phyloP scores from a whole-genome alignment of 2,113 vertebrate species.

The Zootoca vivipara region DNA sequence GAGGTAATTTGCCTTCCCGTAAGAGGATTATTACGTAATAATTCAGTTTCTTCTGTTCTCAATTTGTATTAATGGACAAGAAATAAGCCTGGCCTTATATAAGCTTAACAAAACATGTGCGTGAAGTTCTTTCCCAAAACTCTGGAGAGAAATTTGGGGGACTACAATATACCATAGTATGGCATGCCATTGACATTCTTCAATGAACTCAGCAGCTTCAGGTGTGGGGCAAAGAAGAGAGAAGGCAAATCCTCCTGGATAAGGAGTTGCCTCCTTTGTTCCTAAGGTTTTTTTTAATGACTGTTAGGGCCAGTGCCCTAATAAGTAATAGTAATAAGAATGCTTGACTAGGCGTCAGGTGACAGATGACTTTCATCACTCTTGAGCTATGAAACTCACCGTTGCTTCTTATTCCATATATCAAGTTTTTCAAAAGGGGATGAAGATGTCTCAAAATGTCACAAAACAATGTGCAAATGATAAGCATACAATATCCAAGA shows the following conservation, averaged over 20 bases:
- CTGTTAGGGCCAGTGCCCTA: too few species aligned
- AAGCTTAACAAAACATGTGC: background rate
- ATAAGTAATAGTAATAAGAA: too few species aligned
- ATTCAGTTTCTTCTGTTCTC: background rate
- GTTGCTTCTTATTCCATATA: background rate
- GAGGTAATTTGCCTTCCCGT: background rate
- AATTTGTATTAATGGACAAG: background rate
- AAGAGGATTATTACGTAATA: slow-evolving; percentile 14
- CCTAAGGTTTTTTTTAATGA: too few species aligned
- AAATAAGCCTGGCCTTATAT: background rate
- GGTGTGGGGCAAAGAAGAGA: background rate
- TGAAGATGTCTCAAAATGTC: background rate
- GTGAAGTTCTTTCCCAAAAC: background rate
- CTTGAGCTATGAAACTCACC: background rate
- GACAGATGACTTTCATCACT: background rate
- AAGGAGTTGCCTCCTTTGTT: too few species aligned
- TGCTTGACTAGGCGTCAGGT: too few species aligned
- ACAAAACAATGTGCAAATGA: background rate
- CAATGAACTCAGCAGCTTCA: background rate
- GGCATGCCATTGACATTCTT: background rate
- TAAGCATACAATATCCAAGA: background rate
- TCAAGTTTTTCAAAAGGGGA: background rate
- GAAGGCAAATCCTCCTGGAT: background rate
- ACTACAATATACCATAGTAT: background rate
- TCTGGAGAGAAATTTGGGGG: background rate